Evolutionary conservation across 2,888 invertebrate genomes (phyloP).

Genomic region (Hipparchia semele): DNA sequence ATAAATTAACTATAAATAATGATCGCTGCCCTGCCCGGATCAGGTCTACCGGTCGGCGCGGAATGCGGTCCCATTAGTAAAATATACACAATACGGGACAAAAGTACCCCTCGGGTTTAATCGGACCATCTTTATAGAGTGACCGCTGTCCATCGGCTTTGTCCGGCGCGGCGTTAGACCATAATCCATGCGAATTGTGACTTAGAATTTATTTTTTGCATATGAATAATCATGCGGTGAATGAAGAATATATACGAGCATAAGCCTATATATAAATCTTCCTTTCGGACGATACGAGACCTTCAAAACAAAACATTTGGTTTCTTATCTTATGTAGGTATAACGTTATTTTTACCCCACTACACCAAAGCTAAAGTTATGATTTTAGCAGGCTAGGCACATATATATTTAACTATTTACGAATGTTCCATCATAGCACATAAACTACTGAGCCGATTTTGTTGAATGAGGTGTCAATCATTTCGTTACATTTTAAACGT

Average conservation of each 20-base stretch:
- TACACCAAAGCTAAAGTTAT: too few relatives aligned
- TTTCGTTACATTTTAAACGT: too few relatives aligned
- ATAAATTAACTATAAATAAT: slow-evolving; percentile 81
- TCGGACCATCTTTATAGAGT: slow-evolving; percentile 78
- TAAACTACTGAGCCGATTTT: too few relatives aligned
- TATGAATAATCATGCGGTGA: slow-evolving; percentile 60
- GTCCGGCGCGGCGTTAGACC: slow-evolving; percentile 73
- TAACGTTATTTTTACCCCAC: too few relatives aligned
- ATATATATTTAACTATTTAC: too few relatives aligned
- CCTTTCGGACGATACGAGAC: slow-evolving; percentile 1
- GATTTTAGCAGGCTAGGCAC: too few relatives aligned
- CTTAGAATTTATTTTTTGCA: slow-evolving; percentile 65
- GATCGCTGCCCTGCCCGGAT: slow-evolving; percentile 53
- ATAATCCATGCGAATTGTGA: slow-evolving; percentile 69
- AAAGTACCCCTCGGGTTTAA: slow-evolving; percentile 63
- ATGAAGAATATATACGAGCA: slow-evolving; percentile 31
- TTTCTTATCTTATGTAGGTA: too few relatives aligned
- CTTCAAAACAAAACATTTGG: background rate
- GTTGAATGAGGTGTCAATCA: too few relatives aligned
- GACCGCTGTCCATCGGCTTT: slow-evolving; percentile 71
- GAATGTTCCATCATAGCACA: too few relatives aligned
- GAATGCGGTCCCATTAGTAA: slow-evolving; percentile 80
- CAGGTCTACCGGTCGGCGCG: slow-evolving; percentile 73
- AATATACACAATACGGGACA: slow-evolving; percentile 70
- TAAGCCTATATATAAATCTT: slow-evolving; percentile 40